These are phyloP conservation scores for Lycaena phlaeas DNA, from an alignment of 2,888 invertebrate genomes.

Conservation along the genomic window DNA sequence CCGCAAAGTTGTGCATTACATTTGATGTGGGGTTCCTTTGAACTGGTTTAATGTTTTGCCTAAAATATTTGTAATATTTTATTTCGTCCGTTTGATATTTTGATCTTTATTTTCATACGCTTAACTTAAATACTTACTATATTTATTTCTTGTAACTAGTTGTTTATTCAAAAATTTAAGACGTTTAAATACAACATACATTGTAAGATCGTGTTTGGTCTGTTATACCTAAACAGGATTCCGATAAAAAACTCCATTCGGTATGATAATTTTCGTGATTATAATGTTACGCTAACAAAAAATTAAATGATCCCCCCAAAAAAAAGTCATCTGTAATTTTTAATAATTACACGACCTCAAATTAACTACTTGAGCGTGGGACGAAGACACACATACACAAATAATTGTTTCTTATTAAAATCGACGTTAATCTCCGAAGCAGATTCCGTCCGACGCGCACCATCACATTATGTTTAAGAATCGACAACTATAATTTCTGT, in stretches of 20 bases:
- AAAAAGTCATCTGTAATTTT: conserved; percentile 65
- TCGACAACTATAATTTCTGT: conserved; percentile 74
- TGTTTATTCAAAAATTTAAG: no score
- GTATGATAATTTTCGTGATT: conserved; percentile 10
- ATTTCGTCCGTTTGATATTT: no score
- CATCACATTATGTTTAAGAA: conserved; percentile 70
- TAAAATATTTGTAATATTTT: no score
- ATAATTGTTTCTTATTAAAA: conserved; percentile 74
- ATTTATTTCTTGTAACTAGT: no score
- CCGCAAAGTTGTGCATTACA: no score
- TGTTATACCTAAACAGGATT: no score
- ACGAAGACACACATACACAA: conserved; percentile 58
- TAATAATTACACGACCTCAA: conserved; percentile 65
- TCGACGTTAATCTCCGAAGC: conserved; percentile 69
- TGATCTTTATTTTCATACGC: no score
- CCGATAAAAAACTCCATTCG: conserved; percentile 3
- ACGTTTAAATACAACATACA: no score
- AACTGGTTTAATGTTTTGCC: no score
- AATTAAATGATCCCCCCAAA: conserved; percentile 51
- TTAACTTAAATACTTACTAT: no score
- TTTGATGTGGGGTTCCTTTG: no score
- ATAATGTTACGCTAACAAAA: conserved; percentile 34
- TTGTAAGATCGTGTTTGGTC: no score
- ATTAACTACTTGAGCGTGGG: conserved; percentile 66
- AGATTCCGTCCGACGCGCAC: conserved; percentile 58